Evolutionary conservation across 2,888 invertebrate species (phyloP), one percentile per base, ranked within the genome.

Genomic region (Adineta ricciae): DNA sequence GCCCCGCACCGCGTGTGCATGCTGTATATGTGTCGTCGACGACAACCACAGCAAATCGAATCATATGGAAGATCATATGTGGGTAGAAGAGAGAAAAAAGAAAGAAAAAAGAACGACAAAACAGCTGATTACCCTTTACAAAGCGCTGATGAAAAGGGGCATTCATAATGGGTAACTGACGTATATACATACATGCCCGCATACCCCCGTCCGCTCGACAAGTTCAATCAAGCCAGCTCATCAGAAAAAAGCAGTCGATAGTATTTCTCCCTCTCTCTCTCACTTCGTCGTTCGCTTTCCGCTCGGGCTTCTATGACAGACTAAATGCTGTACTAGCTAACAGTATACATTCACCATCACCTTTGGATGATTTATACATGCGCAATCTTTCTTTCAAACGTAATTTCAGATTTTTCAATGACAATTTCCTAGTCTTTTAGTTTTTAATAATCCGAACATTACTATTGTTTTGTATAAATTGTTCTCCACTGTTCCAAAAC

Each of bases 61-160:
- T 64, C 64, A 64, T 64, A 64, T 64, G 64, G 64, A 64, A 64
- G 64, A 64, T 64, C 64, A 64, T 64, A 64, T 64, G 64, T 36
- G 32, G 64, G 32, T 64, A 19, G 14, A 32, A 32, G 32, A 64
- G 64, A 64, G 32, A 64, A 64, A 64, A 64, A 64, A 64, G 16
- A 64, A 64, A 32, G 32, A 27, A 64, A 64, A 32, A 64, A 19
- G 64, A 64, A 64, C 64, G 64, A 64, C 36, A 64, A 64, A 64
- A 64, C 64, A 64, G 64, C 64, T 64, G 64, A 64, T 64, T 64
- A 64, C 64, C 64, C 64, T 36, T 36, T 64, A 19, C 32, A 64
- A 64, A 64, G 64, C 64, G 32, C 32, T 64, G 27, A 27, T 14
- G 64, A 64, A 64, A 64, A 64, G 64, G 64, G 64, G 64, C 64